Evolutionary conservation across 2,888 invertebrate genomes (phyloP).

Genomic region (Crocallis elinguaria): DNA sequence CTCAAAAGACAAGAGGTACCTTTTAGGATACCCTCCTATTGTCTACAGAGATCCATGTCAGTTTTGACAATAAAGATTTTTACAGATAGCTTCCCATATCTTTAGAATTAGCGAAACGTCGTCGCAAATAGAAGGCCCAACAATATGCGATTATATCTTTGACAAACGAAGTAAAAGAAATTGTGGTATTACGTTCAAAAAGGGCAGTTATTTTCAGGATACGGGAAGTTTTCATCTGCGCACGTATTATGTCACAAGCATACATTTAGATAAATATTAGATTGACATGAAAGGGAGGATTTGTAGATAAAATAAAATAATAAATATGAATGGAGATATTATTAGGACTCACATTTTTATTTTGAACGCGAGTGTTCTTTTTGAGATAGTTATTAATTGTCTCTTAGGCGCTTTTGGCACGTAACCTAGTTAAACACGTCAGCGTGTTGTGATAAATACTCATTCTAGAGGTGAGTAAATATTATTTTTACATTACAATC

Average conservation of each 20-base stretch:
- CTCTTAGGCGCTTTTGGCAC: too few relatives aligned
- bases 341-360: background rate
- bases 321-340: slow-evolving; percentile 3
- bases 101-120: slow-evolving; percentile 20
- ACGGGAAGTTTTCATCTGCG: slow-evolving; percentile 15
- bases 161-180: slow-evolving; percentile 37
- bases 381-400: too few relatives aligned
- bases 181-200: slow-evolving; percentile 25
- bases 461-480: background rate
- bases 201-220: slow-evolving; percentile 15
- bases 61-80: slow-evolving; percentile 45
- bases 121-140: slow-evolving; percentile 20
- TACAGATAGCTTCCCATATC: slow-evolving; percentile 28
- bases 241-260: slow-evolving; percentile 19
- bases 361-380: background rate
- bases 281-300: slow-evolving; percentile 16
- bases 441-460: background rate
- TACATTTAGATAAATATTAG: slow-evolving; percentile 24
- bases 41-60: slow-evolving; percentile 35
- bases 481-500: background rate
- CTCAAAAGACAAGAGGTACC: slow-evolving; percentile 42
- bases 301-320: background rate
- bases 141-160: slow-evolving; percentile 32
- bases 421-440: background rate
- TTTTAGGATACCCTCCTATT: slow-evolving; percentile 19